Conservation (phyloP, 2,113 vertebrate genomes). For the Pollimyrus isidori region DNA sequence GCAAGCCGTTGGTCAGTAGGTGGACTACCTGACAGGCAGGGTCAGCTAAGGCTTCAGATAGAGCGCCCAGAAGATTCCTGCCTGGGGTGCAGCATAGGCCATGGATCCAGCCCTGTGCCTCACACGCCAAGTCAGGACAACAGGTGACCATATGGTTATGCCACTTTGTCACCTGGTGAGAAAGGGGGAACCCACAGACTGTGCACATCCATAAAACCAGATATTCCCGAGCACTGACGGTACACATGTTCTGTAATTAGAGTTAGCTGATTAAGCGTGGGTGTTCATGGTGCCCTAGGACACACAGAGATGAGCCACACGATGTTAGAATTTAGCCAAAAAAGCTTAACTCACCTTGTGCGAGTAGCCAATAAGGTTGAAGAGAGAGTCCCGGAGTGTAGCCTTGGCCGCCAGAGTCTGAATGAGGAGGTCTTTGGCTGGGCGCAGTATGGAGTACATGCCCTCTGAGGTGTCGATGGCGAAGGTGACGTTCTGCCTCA, state of each 20-base stretch:
- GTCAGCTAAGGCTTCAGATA: conserved; percentile 48
- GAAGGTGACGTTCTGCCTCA: conserved; percentile 42
- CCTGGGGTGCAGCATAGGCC: conserved; percentile 47
- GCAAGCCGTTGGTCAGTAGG: conserved; percentile 41
- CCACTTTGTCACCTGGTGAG: conserved; percentile 46
- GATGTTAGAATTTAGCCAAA: neutral
- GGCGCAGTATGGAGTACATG: conserved; percentile 39
- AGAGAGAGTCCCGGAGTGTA: conserved; percentile 47
- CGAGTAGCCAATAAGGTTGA: conserved; percentile 56
- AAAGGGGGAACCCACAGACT: neutral
- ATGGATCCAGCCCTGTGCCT: conserved; percentile 54
- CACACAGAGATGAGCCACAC: neutral
- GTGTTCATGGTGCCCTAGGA: neutral
- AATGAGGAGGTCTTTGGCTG: conserved; percentile 50
- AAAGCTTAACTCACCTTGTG: conserved; percentile 40
- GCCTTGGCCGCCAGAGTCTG: conserved; percentile 51
- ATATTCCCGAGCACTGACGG: neutral
- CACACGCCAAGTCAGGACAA: conserved; percentile 44
- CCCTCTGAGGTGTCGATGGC: conserved; percentile 50
- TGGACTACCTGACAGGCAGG: conserved; percentile 51
- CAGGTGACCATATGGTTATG: conserved; percentile 50
- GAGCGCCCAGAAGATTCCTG: conserved; percentile 42
- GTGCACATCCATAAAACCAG: neutral
- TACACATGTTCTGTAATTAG: neutral
- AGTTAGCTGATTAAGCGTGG: neutral